phyloP scores from a whole-genome alignment of 1,140 invertebrate species.

The Octopus bimaculoides region DNA sequence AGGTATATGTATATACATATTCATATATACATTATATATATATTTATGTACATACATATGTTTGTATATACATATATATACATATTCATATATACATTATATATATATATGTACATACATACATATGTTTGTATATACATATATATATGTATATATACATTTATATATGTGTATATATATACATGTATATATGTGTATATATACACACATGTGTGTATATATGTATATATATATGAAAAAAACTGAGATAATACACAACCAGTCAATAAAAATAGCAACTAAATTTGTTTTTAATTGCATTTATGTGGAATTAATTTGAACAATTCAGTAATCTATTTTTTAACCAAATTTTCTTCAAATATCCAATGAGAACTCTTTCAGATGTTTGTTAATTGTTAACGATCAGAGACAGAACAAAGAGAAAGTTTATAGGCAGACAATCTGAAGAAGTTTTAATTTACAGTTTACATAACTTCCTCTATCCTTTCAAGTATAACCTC shows the following conservation, averaged over 20 bases:
- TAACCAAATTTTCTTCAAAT: too few species aligned
- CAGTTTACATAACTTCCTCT: too few species aligned
- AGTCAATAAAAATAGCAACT: not conserved
- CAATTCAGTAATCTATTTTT: too few species aligned
- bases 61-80: not conserved
- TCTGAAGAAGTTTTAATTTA: too few species aligned
- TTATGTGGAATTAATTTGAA: not conserved
- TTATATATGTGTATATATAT: not conserved
- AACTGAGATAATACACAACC: not conserved
- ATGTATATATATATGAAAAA: not conserved
- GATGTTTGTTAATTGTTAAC: too few species aligned
- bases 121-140: not conserved
- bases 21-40: not conserved
- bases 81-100: not conserved
- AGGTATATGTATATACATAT: not conserved
- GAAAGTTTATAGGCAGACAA: too few species aligned
- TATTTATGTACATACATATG: not conserved
- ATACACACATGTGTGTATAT: not conserved
- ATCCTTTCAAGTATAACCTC: too few species aligned
- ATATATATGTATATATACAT: not conserved
- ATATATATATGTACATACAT: not conserved
- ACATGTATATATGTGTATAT: not conserved
- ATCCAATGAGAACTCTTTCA: too few species aligned
- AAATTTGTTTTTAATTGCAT: not conserved
- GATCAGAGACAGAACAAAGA: too few species aligned